Base-by-base conservation (phyloP, 2,797 vertebrate genomes). In the Crenuchus spilurus region DNA sequence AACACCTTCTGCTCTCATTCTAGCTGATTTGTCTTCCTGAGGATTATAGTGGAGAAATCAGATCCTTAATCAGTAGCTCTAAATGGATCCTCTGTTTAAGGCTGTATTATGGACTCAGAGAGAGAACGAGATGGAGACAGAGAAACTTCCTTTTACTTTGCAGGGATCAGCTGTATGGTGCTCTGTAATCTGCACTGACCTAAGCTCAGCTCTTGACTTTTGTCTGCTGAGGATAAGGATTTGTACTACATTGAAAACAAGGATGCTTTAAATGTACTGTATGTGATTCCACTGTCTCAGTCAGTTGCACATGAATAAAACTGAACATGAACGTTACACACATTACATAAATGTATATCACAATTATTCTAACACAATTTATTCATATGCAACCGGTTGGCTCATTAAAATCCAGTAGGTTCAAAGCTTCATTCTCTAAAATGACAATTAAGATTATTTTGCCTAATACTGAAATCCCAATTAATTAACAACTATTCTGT, bases 151-250 rank as follows among this genome's bases (percentile, higher is more conserved):
- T n/a, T 31, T 52, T 73, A 60, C 37, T 80, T 74, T 62, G 31
- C 71, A 26, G 14, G 62, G 41, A 60, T 75, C 61, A 64, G 61
- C 44, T 67, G 65, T 57, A 48, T 74, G 61, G 49, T n/a, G 13
- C 51, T 7, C 2, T 1, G 26, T 8, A 33, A 55, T 74, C 39
- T 80, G 48, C 68, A 35, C 20, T 6, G 30, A 42, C 28, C 46
- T 11, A 51, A 37, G 26, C 16, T 20, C 60, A 44, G 70, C 1
- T 41, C 13, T 37, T 52, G 18, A 18, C 30, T 54, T 70, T 74
- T 37, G 67, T 54, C 41, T 37, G 9, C 39, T 31, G 35, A 42
- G 30, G 39, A 48, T 37, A 14, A 33, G 26, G 13, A 57, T 14
- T 33, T 57, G 20, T 26, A 35, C 24, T 52, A 51, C 48, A 24